Conservation (phyloP, 2,797 vertebrate genomes). For the Phalloptychus januarius region DNA sequence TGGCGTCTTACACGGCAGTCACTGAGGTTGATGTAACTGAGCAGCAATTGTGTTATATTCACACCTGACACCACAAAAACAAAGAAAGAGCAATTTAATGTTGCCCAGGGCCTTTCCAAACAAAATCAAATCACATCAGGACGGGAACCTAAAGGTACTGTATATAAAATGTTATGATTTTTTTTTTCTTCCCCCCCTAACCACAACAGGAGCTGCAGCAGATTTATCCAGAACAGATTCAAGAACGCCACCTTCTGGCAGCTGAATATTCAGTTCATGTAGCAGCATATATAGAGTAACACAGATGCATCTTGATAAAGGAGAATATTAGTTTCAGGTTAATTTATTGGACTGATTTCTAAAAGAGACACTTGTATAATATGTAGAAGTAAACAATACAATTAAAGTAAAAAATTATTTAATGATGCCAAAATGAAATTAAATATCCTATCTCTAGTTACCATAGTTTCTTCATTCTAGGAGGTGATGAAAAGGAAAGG, state of each 20-base stretch:
- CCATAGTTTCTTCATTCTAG: not conserved
- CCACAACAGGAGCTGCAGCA: not conserved
- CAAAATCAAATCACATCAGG: conserved; percentile 19
- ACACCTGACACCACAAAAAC: conserved; percentile 9
- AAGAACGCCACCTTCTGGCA: conserved; percentile 67
- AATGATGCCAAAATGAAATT: not conserved
- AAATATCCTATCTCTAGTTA: not conserved
- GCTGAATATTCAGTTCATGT: not conserved
- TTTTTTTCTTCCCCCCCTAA: not conserved
- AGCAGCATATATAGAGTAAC: not conserved
- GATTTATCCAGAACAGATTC: not conserved
- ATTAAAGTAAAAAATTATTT: not conserved
- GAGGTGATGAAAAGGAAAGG: not conserved
- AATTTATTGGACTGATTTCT: not conserved
- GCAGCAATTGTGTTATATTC: conserved; percentile 34
- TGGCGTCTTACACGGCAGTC: conserved; percentile 20
- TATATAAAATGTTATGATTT: not conserved
- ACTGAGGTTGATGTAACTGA: conserved; percentile 57
- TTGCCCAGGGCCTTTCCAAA: not conserved
- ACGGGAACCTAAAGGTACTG: not conserved
- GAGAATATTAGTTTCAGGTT: not conserved
- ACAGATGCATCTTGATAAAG: not conserved
- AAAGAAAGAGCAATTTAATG: conserved; percentile 5
- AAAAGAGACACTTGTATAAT: not conserved
- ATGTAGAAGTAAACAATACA: not conserved